A percentile compares a stretch with the other conserved stretches of the same genome.
phyloP scores from a whole-genome alignment of 35 echinoderm and acorn worm genomes.

The Amphiura filiformis region DNA sequence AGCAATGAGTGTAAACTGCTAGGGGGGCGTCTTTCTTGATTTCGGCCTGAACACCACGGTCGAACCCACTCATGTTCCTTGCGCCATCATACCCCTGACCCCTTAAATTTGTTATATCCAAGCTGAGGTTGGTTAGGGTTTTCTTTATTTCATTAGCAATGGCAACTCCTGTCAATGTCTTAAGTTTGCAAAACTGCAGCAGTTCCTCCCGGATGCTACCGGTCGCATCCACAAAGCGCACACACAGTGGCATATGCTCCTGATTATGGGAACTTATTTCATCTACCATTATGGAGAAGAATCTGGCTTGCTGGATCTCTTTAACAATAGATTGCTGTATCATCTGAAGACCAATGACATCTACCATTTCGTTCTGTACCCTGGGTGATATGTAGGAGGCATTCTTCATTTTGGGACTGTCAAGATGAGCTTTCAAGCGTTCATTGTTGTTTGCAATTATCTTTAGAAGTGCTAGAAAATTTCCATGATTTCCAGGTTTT shows the following conservation, averaged over 20 bases:
- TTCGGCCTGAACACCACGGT: not conserved
- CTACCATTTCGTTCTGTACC: not conserved
- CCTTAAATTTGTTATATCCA: not conserved
- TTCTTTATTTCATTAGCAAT: not conserved
- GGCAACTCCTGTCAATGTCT: not conserved
- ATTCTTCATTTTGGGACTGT: not conserved
- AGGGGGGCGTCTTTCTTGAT: constrained; percentile 2
- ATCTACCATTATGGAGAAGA: not conserved
- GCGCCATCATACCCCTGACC: constrained; percentile 15
- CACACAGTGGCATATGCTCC: not conserved
- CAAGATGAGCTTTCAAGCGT: not conserved
- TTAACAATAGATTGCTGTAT: not conserved
- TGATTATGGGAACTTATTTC: not conserved
- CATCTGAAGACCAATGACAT: not conserved
- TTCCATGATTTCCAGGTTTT: not conserved
- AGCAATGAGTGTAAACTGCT: not conserved
- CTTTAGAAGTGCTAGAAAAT: not conserved
- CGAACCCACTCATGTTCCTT: not conserved
- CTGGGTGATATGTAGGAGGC: not conserved
- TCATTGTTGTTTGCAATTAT: not conserved
- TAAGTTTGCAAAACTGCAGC: not conserved
- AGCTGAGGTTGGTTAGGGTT: not conserved
- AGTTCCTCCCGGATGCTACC: not conserved
- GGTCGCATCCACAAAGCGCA: constrained; percentile 1
- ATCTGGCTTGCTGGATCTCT: not conserved